Conservation (phyloP, 2,113 vertebrate species). For the Mus pahari region DNA sequence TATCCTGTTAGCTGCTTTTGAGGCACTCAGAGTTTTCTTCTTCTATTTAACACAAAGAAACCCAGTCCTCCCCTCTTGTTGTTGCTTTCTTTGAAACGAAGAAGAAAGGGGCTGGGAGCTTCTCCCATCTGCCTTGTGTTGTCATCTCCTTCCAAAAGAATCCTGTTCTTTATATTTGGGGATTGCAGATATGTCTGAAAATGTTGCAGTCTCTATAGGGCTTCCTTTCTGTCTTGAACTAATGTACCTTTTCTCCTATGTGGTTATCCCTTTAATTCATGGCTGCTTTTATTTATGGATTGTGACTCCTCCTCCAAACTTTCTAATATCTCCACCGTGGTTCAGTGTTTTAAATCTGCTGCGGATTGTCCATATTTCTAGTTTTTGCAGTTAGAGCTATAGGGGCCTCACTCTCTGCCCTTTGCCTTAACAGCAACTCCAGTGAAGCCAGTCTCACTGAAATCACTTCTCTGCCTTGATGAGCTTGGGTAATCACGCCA, state of each 20-base stretch:
- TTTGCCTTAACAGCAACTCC: constrained; percentile 50
- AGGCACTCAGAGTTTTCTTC: constrained; percentile 57
- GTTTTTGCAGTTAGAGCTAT: background rate
- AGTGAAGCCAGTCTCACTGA: background rate
- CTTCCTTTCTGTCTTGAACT: constrained; percentile 78
- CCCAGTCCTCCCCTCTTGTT: constrained; percentile 39
- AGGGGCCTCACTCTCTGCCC: background rate
- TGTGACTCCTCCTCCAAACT: constrained; percentile 76
- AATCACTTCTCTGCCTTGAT: background rate
- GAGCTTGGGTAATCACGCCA: constrained; percentile 60
- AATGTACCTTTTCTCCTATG: constrained; percentile 81
- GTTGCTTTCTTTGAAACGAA: constrained; percentile 66
- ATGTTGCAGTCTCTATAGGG: constrained; percentile 76
- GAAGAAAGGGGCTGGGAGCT: constrained; percentile 74
- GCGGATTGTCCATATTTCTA: constrained; percentile 71
- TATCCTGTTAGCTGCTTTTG: constrained; percentile 56
- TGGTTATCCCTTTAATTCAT: constrained; percentile 83
- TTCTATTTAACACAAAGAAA: constrained; percentile 51
- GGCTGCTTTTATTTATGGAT: constrained; percentile 83
- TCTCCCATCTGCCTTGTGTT: constrained; percentile 73
- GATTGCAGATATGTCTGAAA: constrained; percentile 79
- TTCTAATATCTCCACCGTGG: constrained; percentile 70
- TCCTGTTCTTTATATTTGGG: constrained; percentile 72
- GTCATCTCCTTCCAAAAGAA: constrained; percentile 74
- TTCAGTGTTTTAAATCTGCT: constrained; percentile 57